These are phyloP conservation scores for Agrotis puta DNA, from an alignment of 2,888 invertebrate genomes.

Conservation along the genomic window DNA sequence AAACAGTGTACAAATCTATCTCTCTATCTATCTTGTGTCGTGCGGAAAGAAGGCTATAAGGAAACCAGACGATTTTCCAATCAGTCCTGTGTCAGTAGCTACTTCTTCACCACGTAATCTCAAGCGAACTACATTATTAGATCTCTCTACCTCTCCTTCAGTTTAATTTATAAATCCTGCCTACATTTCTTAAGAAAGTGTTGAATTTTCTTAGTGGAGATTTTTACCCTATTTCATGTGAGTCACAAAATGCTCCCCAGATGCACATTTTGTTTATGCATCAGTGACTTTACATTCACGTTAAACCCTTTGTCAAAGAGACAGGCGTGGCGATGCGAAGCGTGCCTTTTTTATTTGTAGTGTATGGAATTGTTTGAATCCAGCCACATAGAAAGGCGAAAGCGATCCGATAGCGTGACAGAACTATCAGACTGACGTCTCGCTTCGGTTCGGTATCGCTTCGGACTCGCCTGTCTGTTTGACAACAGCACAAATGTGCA, in stretches of 20 bases:
- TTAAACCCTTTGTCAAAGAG: no score
- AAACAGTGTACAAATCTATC: not conserved
- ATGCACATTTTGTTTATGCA: constrained; percentile 56
- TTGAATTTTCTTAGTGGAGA: constrained; percentile 53
- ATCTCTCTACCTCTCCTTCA: not conserved
- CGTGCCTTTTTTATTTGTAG: no score
- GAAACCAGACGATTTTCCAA: constrained; percentile 7
- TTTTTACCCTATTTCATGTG: constrained; percentile 34
- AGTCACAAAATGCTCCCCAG: constrained; percentile 48
- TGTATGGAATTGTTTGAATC: no score
- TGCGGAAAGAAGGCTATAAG: not conserved
- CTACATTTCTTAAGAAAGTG: constrained; percentile 7
- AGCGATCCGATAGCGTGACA: no score
- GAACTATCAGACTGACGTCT: no score
- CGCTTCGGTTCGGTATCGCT: no score
- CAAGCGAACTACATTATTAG: constrained; percentile 5
- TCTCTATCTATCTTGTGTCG: not conserved
- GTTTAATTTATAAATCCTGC: constrained; percentile 20
- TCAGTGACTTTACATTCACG: constrained; percentile 44
- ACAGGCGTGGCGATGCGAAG: no score
- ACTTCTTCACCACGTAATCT: not conserved
- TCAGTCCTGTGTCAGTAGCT: constrained; percentile 11
- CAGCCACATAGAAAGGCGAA: no score
- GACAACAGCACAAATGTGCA: no score
- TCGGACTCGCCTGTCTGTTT: no score